A percentile compares a stretch with the other conserved stretches of the same genome.
phyloP scores from a whole-genome alignment of 2,113 vertebrate genomes.

The Syngnathus typhle region DNA sequence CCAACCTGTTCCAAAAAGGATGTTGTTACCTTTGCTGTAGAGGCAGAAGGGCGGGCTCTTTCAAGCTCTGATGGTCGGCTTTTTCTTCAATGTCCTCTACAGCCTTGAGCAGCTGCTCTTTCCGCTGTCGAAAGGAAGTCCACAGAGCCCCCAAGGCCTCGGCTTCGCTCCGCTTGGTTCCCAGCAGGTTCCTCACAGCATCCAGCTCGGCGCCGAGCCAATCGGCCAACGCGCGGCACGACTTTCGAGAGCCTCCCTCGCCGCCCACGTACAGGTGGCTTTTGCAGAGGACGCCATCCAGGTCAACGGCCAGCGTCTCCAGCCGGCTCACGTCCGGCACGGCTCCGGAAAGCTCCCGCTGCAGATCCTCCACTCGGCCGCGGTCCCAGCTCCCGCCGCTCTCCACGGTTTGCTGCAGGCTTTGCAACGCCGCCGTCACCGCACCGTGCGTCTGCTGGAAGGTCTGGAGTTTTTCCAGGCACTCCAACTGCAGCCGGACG shows the following conservation, averaged over 20 bases:
- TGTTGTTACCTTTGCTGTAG: slow-evolving; percentile 84
- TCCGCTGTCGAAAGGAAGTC: slow-evolving; percentile 78
- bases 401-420: slow-evolving; percentile 80
- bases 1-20: too few relatives aligned
- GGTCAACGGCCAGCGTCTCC: slow-evolving; percentile 74
- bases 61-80: slow-evolving; percentile 77
- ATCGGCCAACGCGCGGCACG: slow-evolving; percentile 80
- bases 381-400: slow-evolving; percentile 80
- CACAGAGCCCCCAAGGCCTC: slow-evolving; percentile 80
- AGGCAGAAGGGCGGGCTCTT: slow-evolving; percentile 77
- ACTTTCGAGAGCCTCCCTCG: slow-evolving; percentile 72
- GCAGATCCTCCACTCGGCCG: slow-evolving; percentile 76
- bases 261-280: slow-evolving; percentile 81
- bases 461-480: slow-evolving; percentile 70
- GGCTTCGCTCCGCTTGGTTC: slow-evolving; percentile 88
- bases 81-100: slow-evolving; percentile 92
- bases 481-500: slow-evolving; percentile 73
- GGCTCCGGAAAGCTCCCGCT: slow-evolving; percentile 72
- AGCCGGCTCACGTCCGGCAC: slow-evolving; percentile 74
- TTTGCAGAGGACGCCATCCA: slow-evolving; percentile 84
- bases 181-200: slow-evolving; percentile 80
- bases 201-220: slow-evolving; percentile 79
- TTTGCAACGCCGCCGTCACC: slow-evolving; percentile 64
- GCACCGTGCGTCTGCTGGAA: slow-evolving; percentile 75
- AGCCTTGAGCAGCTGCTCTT: slow-evolving; percentile 81